A percentile compares a stretch with the other conserved stretches of the same genome.
Conservation (phyloP, 2,888 invertebrate species). For the Eurois occulta region DNA sequence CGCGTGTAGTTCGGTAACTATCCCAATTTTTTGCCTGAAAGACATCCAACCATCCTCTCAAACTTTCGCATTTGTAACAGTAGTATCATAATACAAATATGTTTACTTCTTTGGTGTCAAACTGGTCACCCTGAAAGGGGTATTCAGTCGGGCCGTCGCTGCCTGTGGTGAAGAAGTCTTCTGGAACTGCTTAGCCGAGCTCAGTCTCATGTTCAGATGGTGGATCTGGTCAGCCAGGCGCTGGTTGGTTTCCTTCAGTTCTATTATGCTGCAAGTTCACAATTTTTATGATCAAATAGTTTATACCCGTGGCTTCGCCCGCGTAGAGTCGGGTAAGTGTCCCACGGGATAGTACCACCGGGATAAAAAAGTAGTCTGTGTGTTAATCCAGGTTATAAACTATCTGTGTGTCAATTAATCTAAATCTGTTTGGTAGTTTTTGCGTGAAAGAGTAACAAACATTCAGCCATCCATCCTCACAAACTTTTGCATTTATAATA, state of each 20-base stretch:
- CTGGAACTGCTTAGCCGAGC: slow-evolving; percentile 84
- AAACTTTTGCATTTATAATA: background rate
- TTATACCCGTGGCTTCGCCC: background rate
- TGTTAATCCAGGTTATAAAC: background rate
- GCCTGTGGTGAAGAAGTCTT: slow-evolving; percentile 68
- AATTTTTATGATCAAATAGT: background rate
- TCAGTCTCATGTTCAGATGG: slow-evolving; percentile 80
- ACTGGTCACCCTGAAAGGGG: slow-evolving; percentile 10
- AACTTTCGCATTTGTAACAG: background rate
- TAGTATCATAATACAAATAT: background rate
- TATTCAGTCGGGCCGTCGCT: background rate
- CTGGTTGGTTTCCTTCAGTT: slow-evolving; percentile 78
- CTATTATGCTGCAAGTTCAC: slow-evolving; percentile 75
- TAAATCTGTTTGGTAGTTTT: background rate
- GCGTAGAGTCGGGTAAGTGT: background rate
- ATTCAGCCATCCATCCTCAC: background rate
- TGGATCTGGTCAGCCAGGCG: slow-evolving; percentile 78
- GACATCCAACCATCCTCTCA: background rate
- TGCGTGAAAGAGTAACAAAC: background rate
- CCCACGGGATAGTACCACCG: background rate
- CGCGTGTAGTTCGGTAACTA: background rate
- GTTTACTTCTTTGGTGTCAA: slow-evolving; percentile 43
- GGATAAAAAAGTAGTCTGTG: background rate
- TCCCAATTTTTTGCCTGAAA: background rate
- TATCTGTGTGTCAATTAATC: background rate